phyloP scores from a whole-genome alignment of 2,797 vertebrate species.

The Sebastes hopkinsi region DNA sequence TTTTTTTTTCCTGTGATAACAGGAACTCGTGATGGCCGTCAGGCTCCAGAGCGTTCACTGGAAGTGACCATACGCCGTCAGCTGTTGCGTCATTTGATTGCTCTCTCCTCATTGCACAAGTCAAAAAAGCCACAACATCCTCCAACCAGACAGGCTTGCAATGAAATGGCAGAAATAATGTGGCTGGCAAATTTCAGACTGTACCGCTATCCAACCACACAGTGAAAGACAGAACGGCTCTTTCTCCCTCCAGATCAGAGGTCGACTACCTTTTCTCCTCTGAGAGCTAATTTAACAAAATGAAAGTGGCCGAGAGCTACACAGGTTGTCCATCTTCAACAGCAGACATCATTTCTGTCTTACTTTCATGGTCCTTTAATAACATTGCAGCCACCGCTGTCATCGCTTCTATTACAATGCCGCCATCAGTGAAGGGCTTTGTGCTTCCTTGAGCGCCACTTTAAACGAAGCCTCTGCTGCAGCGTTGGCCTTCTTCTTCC shows the following conservation, averaged over 20 bases:
- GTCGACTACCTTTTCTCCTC: too few relatives aligned
- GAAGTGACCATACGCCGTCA: neutral
- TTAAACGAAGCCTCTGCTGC: too few relatives aligned
- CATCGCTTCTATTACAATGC: too few relatives aligned
- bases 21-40: neutral
- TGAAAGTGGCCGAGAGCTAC: too few relatives aligned
- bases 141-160: neutral
- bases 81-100: neutral
- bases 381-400: too few relatives aligned
- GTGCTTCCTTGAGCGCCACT: too few relatives aligned
- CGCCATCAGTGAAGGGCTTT: too few relatives aligned
- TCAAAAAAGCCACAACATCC: neutral
- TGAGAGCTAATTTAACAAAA: too few relatives aligned
- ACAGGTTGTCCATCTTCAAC: too few relatives aligned
- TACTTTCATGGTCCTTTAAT: too few relatives aligned
- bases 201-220: neutral
- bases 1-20: conserved; percentile 5
- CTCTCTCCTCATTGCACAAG: neutral
- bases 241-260: neutral
- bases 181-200: neutral
- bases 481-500: too few relatives aligned
- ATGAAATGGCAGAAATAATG: neutral
- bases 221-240: neutral
- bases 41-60: neutral
- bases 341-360: too few relatives aligned